Evolutionary conservation across 2,113 vertebrate genomes (phyloP).

Genomic region (Telmatochromis brichardi): DNA sequence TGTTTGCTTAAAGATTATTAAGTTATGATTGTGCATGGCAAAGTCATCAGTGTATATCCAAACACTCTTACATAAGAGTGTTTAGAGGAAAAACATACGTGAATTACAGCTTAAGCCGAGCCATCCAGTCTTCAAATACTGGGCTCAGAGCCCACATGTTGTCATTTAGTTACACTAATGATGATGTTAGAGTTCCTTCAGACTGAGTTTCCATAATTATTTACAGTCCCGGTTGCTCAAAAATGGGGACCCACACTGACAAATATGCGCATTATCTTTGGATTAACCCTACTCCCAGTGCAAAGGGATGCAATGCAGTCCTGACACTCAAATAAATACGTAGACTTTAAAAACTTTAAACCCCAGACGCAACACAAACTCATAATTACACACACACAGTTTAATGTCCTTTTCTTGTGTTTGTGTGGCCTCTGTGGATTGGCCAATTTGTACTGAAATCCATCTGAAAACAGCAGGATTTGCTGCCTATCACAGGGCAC

Average conservation of each 20-base stretch:
- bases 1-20: constrained; percentile 1
- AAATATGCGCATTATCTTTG: neutral
- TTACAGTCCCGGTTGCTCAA: neutral
- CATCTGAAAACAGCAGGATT: constrained; percentile 19
- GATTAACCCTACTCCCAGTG: neutral
- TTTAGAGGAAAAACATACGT: constrained; percentile 4
- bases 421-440: neutral
- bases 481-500: constrained; percentile 2
- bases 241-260: neutral
- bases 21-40: neutral
- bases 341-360: neutral
- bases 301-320: neutral
- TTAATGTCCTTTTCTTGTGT: constrained; percentile 18
- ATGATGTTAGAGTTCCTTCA: constrained; percentile 10
- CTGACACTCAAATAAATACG: neutral
- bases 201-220: neutral
- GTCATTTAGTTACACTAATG: constrained; percentile 15
- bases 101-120: neutral
- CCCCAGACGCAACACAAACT: neutral
- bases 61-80: constrained; percentile 15
- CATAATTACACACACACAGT: neutral
- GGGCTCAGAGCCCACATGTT: constrained; percentile 15
- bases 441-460: constrained; percentile 33
- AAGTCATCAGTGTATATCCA: constrained; percentile 1
- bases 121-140: neutral